These are phyloP conservation scores for Geothlypis trichas DNA, from an alignment of 2,113 vertebrate genomes.

Conservation along the genomic window DNA sequence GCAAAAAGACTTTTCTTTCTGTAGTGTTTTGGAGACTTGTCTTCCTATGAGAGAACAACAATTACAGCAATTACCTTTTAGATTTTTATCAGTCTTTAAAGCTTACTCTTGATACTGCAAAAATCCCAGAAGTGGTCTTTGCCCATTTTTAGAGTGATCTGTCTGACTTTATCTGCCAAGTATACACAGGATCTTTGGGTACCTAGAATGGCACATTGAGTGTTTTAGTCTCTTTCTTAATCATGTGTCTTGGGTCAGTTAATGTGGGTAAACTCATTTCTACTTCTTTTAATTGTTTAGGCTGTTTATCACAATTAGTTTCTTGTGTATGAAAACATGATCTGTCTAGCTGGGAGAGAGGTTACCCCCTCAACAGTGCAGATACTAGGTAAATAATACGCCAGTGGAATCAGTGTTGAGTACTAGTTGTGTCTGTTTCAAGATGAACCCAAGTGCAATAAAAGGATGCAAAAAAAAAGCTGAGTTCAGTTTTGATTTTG, in stretches of 20 bases:
- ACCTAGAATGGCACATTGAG: background rate
- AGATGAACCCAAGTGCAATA: background rate
- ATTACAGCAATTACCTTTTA: background rate
- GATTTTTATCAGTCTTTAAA: background rate
- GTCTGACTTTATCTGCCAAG: background rate
- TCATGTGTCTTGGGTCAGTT: background rate
- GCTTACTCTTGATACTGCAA: background rate
- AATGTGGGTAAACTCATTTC: background rate
- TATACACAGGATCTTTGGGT: background rate
- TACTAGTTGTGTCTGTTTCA: background rate
- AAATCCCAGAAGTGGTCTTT: background rate
- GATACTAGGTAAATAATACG: background rate
- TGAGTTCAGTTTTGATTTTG: background rate
- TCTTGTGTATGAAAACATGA: background rate
- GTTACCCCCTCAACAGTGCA: background rate
- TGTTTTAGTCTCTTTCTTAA: background rate
- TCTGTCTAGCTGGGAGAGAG: background rate
- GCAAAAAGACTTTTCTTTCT: background rate
- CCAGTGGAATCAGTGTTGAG: background rate
- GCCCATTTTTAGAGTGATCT: background rate
- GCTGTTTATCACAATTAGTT: background rate
- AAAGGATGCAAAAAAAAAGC: background rate
- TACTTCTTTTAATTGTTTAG: background rate
- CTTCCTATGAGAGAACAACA: background rate
- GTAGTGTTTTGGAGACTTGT: background rate